Base-by-base conservation (phyloP, 2,888 invertebrate genomes). In the Drosophila prolongata region DNA sequence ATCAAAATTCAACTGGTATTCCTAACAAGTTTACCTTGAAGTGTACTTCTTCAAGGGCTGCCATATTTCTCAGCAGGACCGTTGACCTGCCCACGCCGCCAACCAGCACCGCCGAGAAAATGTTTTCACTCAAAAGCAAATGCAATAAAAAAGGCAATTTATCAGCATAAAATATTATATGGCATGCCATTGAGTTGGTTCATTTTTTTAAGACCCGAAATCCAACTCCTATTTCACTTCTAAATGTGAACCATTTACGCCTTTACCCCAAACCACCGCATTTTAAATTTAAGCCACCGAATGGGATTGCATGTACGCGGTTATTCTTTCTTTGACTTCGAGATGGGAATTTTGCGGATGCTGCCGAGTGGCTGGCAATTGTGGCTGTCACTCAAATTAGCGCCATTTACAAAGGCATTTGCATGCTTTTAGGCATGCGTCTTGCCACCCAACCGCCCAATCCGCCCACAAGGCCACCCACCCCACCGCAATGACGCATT, bases 161-260 rank as follows among this genome's bases (percentile, higher is more conserved):
- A 87, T 86, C 86, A 86, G 85, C 87, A 86, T 86, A 86, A 86
- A 86, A 86, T 86, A 86, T 86, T 89, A 89, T 89, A 88, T 87
- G 88, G 86, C 88, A 89, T 76, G 86, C 89, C 86, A 87, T 84
- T 84, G 83, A 89, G 88, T 75, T 70, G 77, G 74, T 83, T 88
- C 88, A 74, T 81, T 87, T 84, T 80, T 34, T 65, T 34, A 14
- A 34, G 27, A 0, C 38, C 38, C 46, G 14, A 47, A 64, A 34
- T 49, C 65, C 49, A 43, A 35, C 49, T 42, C 27, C 49, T 35
- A 19, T 54, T 64, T 24, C 44, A 56, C 53, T 59, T 19, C 57
- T 44, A 67, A 57, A 60, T 68, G 60, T 66, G 67, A 50, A 57
- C 80, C 87, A 86, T 79, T 82, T 77, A 56, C 71, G 71, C 71